Conservation (phyloP, 2,797 vertebrate species). For the Peromyscus melanophrys region DNA sequence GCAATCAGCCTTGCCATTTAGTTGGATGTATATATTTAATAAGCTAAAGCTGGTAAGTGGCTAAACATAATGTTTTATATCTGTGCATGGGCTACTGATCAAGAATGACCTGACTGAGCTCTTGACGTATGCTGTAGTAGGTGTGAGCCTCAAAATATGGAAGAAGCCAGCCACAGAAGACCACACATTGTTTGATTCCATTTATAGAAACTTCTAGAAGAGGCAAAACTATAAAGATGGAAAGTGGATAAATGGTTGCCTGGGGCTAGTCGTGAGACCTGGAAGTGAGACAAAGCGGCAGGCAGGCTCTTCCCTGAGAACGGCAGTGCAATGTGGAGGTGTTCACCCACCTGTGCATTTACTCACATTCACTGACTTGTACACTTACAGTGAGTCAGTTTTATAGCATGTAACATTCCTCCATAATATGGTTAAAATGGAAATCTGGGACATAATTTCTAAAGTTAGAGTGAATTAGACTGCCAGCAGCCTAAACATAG, state of each 20-base stretch:
- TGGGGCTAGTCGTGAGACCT: background rate
- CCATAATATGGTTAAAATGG: background rate
- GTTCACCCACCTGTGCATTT: too few species aligned
- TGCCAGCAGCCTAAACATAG: background rate
- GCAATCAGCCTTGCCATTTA: background rate
- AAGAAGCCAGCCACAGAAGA: background rate
- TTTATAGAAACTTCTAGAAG: background rate
- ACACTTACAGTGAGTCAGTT: background rate
- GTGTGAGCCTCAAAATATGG: background rate
- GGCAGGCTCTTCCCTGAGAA: background rate
- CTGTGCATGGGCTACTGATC: background rate
- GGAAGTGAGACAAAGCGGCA: background rate
- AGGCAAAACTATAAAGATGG: background rate
- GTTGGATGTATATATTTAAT: slow-evolving; percentile 65
- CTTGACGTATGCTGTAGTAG: background rate
- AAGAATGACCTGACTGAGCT: background rate
- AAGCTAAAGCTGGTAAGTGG: background rate
- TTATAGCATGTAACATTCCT: background rate
- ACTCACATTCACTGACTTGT: background rate
- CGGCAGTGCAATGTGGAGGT: background rate
- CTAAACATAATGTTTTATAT: background rate
- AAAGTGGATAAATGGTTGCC: background rate
- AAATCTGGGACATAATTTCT: background rate
- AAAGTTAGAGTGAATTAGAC: background rate
- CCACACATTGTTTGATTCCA: background rate